Base-by-base conservation (phyloP, 1,140 invertebrate species). In the Polypedilum pembai region DNA sequence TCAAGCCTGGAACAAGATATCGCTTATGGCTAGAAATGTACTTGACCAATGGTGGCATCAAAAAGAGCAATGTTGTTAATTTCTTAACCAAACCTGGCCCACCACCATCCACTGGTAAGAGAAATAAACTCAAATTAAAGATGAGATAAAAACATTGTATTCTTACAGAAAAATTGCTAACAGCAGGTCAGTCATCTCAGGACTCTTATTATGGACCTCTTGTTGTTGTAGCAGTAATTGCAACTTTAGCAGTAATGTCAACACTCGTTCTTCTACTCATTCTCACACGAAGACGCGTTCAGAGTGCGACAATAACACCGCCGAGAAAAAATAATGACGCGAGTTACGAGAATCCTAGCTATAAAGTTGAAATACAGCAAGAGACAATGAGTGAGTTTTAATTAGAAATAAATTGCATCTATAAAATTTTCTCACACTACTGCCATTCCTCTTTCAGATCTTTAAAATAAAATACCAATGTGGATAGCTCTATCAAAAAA, bases 321-420 rank as follows among this genome's bases (percentile, higher is more conserved):
- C 85, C 85, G 63, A 79, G 85, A 79, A 78, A 83, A 80, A 84
- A 33, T 33, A 33, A 78, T 77, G 79, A 80, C 76, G 78, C 93
- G 8, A 92, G 93, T 66, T 95, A 95, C 80, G 94, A 96, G 82
- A 96, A 95, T 85, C 94, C 94, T 74, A 94, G 93, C 78, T 96
- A 95, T 85, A 96, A 95, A 88, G 91, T 95, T 84, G 91, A 94
- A 83, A 88, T 93, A 83, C 91, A 94, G 84, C 92, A 94, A 86
- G 92, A 94, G 85, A 93, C 91, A 81, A 92, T 94, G 91, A 91
- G 92, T 93, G 87, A 85, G 84, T 84, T 69, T 56, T 56, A 56
- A 15, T 56, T 45, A 8, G 12, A n/a, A 56, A 56, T 15, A 45
- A 33, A 33, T 33, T 33, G 24, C 24, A 33, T 33, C 5, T 5